A percentile compares a stretch with the other conserved stretches of the same genome.
Conservation (phyloP, 2,888 invertebrate species). For the Chrysolina americana region DNA sequence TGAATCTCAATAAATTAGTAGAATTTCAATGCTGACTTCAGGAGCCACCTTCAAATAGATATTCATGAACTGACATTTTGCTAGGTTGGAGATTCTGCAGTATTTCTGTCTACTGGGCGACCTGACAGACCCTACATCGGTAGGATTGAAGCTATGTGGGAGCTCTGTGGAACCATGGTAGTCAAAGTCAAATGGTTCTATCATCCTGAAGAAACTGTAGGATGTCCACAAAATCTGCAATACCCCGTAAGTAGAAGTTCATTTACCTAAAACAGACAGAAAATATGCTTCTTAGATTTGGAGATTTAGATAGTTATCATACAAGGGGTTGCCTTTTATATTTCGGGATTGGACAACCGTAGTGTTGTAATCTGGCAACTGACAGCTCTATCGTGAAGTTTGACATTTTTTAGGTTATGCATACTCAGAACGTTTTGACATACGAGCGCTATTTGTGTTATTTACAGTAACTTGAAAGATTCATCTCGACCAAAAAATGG, state of each 20-base stretch:
- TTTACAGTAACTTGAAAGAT: too few relatives aligned
- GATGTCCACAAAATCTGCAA: constrained; percentile 80
- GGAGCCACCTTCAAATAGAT: background rate
- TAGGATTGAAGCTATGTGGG: constrained; percentile 93
- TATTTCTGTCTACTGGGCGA: constrained; percentile 92
- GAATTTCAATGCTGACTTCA: constrained; percentile 5
- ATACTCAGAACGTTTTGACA: too few relatives aligned
- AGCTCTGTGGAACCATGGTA: constrained; percentile 89
- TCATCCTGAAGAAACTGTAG: constrained; percentile 94
- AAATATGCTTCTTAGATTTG: too few relatives aligned
- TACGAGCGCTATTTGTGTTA: too few relatives aligned
- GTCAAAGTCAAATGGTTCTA: constrained; percentile 97
- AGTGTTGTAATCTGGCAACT: too few relatives aligned
- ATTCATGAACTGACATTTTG: constrained; percentile 18
- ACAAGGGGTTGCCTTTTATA: too few relatives aligned
- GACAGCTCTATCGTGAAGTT: too few relatives aligned
- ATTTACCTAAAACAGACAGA: too few relatives aligned
- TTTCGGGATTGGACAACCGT: too few relatives aligned
- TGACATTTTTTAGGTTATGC: too few relatives aligned
- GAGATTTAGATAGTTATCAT: too few relatives aligned
- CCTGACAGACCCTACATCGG: constrained; percentile 95
- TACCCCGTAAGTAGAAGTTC: constrained; percentile 78
- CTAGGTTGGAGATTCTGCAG: constrained; percentile 95
- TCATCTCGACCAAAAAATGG: too few relatives aligned
- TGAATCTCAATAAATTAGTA: background rate